Base-by-base conservation (phyloP, 2,797 vertebrate species). In the Telmatherina bonti region DNA sequence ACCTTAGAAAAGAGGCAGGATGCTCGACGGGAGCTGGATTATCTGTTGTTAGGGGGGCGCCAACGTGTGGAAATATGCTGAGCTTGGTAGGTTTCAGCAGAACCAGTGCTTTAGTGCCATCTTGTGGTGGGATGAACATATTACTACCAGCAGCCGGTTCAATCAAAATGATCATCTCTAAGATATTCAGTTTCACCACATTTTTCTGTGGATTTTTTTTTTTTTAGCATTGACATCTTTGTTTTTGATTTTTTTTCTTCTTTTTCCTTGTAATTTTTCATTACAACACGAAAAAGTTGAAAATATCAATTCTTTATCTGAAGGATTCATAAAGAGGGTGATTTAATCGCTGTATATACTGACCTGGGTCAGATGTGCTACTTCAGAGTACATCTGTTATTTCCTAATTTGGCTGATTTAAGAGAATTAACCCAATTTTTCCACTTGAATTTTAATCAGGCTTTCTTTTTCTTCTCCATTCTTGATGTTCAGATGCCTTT, bases 251-350 rank as follows among this genome's bases (percentile, higher is more conserved):
- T 20, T 6, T 20, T 43, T 38, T 41, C 20, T 18, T 18, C 16
- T 43, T 18, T 43, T 43, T 41, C 6, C 16, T 20, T 7, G 2
- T 20, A 43, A 10, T 16, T n/a, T n/a, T n/a, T n/a, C 41, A 45
- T 45, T n/a, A n/a, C 43, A 45, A 8, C 7, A 45, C 9, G 20
- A 45, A 45, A n/a, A 45, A 8, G 15, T 10, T 38, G 36, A 15
- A 38, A 41, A 41, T 5, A 45, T 45, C 7, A 45, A 15, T 47
- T 60, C 31, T 81, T 77, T 58, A 72, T 83, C 77, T 79, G 71
- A 84, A 83, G 78, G 82, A 82, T 78, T 83, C 62, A 12, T 24
- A 11, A 26, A 24, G 11, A 51, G 10, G 10, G 2, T 26, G 13
- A 13, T 26, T 51, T 26, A 13, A 13, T 26, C 69, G 0, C 53